Evolutionary conservation across 2,888 invertebrate species (phyloP), one percentile per base, ranked within the genome.

Genomic region (Erebia epiphron): DNA sequence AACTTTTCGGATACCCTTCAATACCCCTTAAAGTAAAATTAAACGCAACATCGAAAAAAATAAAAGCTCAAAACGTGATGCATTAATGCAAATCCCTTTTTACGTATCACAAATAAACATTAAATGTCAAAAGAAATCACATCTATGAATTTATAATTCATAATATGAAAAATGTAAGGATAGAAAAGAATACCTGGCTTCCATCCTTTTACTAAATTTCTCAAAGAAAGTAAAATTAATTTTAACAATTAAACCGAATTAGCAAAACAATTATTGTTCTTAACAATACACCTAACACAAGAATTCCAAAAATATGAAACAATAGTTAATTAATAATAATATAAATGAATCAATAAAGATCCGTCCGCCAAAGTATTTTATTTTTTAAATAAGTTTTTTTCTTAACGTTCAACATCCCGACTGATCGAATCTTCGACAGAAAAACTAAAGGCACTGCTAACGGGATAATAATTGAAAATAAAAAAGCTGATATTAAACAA

Each of bases 101-200:
- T 87, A 89, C 86, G 86, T 93, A 93, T 93, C 93, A 93, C 93
- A 93, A 92, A 90, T 61, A 90, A 92, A 93, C 92, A 93, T 93
- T 93, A 88, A 87, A 93, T 93, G 93, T 93, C 90, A 88, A 86
- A 93, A 89, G 86, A 92, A 94, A 94, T 94, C 94, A 94, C 94
- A 94, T 92, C 84, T 92, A 92, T 93, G 94, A 94, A 94, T 94
- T 94, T 93, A 86, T 78, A 93, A 94, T 94, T 94, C 94, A 93
- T 87, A 50, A 16, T 49, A 88, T 87, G 86, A 86, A 82, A 46
- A 91, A 86, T 81, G 80, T 86, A 87, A 86, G 77, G 85, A 88
- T 85, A 88, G 90, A 90, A 89, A 88, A 89, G 86, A 90, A 88
- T 86, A 87, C 85, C 78, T 79, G 78, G 67, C 62, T 82, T 79